These are phyloP conservation scores for Hymenopus coronatus DNA, from an alignment of 2,888 invertebrate species.

Conservation along the genomic window DNA sequence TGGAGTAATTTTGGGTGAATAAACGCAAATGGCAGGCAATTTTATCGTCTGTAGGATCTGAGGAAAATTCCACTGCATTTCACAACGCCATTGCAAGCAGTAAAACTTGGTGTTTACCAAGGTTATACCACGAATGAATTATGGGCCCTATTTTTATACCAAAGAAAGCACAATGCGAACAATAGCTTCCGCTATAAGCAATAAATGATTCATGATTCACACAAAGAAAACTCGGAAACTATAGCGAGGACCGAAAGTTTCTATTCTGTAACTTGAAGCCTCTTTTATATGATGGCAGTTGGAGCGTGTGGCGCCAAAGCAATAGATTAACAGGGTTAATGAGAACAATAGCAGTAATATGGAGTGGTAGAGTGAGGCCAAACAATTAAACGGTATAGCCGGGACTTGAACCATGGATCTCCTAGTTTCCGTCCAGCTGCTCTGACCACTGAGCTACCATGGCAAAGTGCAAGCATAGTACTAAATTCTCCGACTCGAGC, in stretches of 20 bases:
- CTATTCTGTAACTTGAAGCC: background rate
- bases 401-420: too few relatives aligned
- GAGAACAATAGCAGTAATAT: background rate
- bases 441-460: too few relatives aligned
- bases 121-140: background rate
- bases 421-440: too few relatives aligned
- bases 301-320: background rate
- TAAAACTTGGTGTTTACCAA: background rate
- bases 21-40: background rate
- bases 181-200: background rate
- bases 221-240: background rate
- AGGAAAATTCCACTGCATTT: background rate
- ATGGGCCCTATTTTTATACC: background rate
- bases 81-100: background rate
- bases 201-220: background rate
- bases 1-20: background rate
- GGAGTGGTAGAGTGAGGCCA: too few relatives aligned
- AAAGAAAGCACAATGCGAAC: background rate
- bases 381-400: too few relatives aligned
- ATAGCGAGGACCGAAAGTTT: background rate
- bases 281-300: background rate
- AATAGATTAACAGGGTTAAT: background rate
- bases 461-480: too few relatives aligned
- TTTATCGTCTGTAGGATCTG: background rate
- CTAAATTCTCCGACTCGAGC: too few relatives aligned